A percentile compares a stretch with the other conserved stretches of the same genome.
Evolutionary conservation across 2,113 vertebrate species (phyloP).

Genomic region (Camelus dromedarius): DNA sequence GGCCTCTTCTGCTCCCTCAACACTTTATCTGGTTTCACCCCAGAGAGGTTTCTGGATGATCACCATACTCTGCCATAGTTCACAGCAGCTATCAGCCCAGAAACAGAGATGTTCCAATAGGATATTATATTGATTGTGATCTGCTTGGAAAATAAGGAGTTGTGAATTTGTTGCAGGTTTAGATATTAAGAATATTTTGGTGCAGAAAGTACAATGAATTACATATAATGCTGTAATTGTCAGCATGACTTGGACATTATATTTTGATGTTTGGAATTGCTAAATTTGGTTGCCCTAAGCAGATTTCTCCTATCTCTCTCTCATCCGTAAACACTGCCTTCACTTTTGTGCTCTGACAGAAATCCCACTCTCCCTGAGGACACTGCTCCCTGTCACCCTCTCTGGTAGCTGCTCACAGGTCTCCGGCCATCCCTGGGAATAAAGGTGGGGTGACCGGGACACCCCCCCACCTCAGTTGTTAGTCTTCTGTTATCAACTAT

Average conservation of each 20-base stretch:
- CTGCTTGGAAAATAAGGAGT: neutral
- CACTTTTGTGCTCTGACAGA: neutral
- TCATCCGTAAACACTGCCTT: neutral
- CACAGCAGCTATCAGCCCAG: neutral
- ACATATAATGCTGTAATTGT: neutral
- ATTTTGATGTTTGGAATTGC: neutral
- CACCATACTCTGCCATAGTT: neutral
- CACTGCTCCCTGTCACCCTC: neutral
- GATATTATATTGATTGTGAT: neutral
- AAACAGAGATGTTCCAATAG: neutral
- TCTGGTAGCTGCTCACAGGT: neutral
- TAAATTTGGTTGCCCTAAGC: neutral
- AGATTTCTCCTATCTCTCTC: neutral
- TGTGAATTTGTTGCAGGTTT: neutral
- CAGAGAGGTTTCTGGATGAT: neutral
- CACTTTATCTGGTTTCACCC: neutral
- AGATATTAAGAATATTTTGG: neutral
- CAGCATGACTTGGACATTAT: neutral
- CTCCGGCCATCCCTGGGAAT: neutral
- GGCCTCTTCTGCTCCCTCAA: neutral
- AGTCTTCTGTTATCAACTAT: neutral
- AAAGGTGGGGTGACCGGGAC: no score
- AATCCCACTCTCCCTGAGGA: neutral
- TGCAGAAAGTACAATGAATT: neutral
- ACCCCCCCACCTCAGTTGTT: neutral